These are phyloP conservation scores for Ridgeia piscesae DNA, from an alignment of 1,140 invertebrate species.

Conservation along the genomic window DNA sequence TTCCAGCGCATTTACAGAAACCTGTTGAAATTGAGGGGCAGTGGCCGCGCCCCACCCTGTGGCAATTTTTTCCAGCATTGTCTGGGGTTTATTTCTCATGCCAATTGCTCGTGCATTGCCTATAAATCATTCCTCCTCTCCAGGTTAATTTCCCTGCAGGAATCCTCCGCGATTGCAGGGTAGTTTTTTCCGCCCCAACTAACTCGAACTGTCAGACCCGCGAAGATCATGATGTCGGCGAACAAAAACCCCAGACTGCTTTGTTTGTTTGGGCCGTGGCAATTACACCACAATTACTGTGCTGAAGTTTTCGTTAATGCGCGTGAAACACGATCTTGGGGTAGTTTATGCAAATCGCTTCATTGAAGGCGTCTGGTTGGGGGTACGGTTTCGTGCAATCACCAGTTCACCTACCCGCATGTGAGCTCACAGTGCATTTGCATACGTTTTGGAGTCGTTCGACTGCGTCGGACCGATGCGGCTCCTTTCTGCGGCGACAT, in stretches of 20 bases:
- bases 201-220: not conserved
- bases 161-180: not conserved
- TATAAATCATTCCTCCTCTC: not conserved
- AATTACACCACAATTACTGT: not conserved
- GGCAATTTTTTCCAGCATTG: not conserved
- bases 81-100: not conserved
- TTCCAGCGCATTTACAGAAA: not conserved
- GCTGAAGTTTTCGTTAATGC: conserved; percentile 1
- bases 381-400: not conserved
- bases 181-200: not conserved
- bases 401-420: not conserved
- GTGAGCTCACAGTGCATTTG: not conserved
- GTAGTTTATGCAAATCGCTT: not conserved
- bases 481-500: not conserved
- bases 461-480: not conserved
- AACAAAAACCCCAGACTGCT: not conserved
- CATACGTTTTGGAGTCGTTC: not conserved
- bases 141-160: not conserved
- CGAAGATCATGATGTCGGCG: not conserved
- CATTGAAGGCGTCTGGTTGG: not conserved
- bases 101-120: not conserved
- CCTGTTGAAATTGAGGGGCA: not conserved
- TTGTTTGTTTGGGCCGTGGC: not conserved
- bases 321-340: not conserved
- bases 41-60: not conserved